Evolutionary conservation across 1,140 invertebrate species (phyloP).

Genomic region (Micrasema longulum): DNA sequence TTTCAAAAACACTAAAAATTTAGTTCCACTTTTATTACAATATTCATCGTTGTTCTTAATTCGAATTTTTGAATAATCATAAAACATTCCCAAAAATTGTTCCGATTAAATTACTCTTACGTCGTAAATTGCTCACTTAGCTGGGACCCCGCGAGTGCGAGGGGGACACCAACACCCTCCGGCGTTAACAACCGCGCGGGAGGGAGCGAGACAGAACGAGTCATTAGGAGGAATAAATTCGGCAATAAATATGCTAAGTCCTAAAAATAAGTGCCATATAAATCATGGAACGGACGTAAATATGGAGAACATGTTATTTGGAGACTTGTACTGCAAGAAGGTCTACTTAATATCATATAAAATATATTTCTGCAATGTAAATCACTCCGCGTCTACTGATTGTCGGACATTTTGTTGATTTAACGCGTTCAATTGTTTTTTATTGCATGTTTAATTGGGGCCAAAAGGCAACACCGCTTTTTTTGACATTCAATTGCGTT

Average conservation of each 20-base stretch:
- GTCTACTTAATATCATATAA: neutral
- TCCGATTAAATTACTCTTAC: conserved; percentile 53
- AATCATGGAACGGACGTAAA: conserved; percentile 54
- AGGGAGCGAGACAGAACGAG: conserved; percentile 46
- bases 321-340: conserved; percentile 40
- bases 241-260: conserved; percentile 56
- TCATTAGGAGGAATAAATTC: conserved; percentile 56
- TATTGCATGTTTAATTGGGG: neutral
- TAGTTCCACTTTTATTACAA: neutral
- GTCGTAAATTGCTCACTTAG: conserved; percentile 54
- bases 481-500: neutral
- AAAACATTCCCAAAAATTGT: conserved; percentile 49
- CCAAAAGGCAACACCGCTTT: neutral
- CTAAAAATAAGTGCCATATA: conserved; percentile 55
- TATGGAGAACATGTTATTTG: conserved; percentile 55
- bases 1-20: neutral
- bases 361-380: conserved; percentile 18
- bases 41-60: conserved; percentile 5
- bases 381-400: conserved; percentile 32
- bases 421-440: conserved; percentile 27
- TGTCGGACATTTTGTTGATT: conserved; percentile 33
- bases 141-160: conserved; percentile 31
- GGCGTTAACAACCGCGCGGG: neutral
- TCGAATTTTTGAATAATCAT: conserved; percentile 36
- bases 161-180: neutral